These are phyloP conservation scores for Caenorhabditis brenneri DNA, from an alignment of 1,140 invertebrate genomes.

Conservation along the genomic window DNA sequence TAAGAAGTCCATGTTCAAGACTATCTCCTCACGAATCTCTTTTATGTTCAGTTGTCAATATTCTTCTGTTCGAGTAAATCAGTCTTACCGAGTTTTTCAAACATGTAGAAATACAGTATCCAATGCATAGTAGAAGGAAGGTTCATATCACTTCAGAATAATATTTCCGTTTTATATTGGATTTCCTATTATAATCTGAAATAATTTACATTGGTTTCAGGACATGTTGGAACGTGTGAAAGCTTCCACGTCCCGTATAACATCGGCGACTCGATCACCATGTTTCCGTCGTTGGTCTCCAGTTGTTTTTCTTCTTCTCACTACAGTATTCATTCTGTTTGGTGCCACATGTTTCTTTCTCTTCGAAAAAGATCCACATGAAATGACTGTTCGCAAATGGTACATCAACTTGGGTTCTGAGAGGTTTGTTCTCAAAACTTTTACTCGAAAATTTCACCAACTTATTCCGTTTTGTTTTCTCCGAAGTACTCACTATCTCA, in stretches of 20 bases:
- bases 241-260: background rate
- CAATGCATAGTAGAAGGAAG: too few relatives aligned
- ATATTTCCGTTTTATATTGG: background rate
- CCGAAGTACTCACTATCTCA: background rate
- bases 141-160: too few relatives aligned
- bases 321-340: constrained; percentile 50
- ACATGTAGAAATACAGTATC: too few relatives aligned
- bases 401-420: constrained; percentile 47
- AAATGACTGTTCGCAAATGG: constrained; percentile 47
- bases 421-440: constrained; percentile 41
- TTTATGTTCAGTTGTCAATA: too few relatives aligned
- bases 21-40: too few relatives aligned
- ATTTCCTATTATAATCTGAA: background rate
- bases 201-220: background rate
- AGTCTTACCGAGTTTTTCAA: too few relatives aligned
- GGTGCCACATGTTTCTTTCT: constrained; percentile 49
- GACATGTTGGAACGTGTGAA: constrained; percentile 35
- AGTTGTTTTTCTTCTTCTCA: constrained; percentile 31
- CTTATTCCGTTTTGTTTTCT: background rate
- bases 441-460: background rate
- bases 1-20: too few relatives aligned
- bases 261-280: background rate
- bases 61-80: too few relatives aligned
- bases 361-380: constrained; percentile 33
- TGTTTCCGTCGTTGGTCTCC: constrained; percentile 41